Percentiles rank a stretch among this genome's conserved stretches.
phyloP scores from a whole-genome alignment of 2,888 invertebrate species.

The Steinernema scapterisci region DNA sequence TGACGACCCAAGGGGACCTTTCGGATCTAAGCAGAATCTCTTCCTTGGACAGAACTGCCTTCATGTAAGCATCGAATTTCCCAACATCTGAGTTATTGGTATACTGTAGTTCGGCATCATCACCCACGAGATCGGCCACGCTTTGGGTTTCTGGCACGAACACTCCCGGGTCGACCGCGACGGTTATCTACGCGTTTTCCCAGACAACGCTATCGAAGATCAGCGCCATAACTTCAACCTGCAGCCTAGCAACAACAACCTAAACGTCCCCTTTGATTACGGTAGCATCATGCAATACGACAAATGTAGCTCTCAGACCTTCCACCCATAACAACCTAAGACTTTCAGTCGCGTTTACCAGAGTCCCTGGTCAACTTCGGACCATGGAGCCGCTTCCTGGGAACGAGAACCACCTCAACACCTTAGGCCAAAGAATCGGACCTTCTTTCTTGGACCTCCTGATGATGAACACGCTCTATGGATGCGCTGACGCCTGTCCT shows the following conservation, averaged over 20 bases:
- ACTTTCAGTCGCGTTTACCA: too few species aligned
- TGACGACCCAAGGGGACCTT: too few species aligned
- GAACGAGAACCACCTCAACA: neutral
- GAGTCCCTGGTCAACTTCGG: neutral
- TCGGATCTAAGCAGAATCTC: too few species aligned
- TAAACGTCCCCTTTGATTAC: neutral
- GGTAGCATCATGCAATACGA: constrained; percentile 6
- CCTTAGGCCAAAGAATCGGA: neutral
- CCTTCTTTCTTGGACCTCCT: neutral
- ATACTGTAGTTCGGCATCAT: neutral
- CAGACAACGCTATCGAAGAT: neutral
- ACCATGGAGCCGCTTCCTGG: too few species aligned
- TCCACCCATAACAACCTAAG: too few species aligned
- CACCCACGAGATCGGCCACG: neutral
- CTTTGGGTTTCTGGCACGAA: neutral
- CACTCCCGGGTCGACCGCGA: neutral
- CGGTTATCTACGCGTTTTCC: neutral
- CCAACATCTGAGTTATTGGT: too few species aligned
- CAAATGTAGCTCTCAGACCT: neutral
- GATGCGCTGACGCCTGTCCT: neutral
- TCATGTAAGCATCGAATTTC: too few species aligned
- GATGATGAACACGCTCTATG: neutral
- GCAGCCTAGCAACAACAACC: neutral
- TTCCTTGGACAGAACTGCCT: neutral
- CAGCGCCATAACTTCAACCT: neutral